These are phyloP conservation scores for Drosophila fulvimacula DNA, from an alignment of 2,888 invertebrate genomes.

Conservation along the genomic window DNA sequence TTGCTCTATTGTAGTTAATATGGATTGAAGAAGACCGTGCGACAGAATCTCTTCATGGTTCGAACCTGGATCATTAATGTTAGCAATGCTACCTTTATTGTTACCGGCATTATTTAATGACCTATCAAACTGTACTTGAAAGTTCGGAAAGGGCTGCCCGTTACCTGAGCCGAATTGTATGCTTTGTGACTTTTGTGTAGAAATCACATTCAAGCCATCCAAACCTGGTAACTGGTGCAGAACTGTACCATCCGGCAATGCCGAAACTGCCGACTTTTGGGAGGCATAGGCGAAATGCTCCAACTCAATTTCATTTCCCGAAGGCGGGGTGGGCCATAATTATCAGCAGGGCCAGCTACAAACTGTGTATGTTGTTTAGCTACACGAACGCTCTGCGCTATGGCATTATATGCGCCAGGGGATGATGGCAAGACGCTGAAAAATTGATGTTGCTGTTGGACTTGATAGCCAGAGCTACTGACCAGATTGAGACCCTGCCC, in stretches of 20 bases:
- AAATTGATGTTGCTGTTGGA: conserved; percentile 58
- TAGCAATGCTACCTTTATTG: neutral
- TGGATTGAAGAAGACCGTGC: conserved; percentile 91
- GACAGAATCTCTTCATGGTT: conserved; percentile 91
- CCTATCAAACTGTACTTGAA: conserved; percentile 91
- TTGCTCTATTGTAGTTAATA: conserved; percentile 92
- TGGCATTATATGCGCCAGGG: conserved; percentile 67
- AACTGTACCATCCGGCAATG: conserved; percentile 75
- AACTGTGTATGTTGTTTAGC: conserved; percentile 81
- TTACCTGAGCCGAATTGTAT: conserved; percentile 78
- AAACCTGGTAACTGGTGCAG: conserved; percentile 80
- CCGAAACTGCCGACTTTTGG: conserved; percentile 73
- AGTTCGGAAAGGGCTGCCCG: conserved; percentile 87
- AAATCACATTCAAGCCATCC: conserved; percentile 81
- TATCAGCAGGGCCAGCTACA: conserved; percentile 58
- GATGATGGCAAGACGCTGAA: conserved; percentile 55
- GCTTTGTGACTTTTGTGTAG: conserved; percentile 83
- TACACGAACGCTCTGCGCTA: conserved; percentile 79
- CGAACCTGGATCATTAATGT: conserved; percentile 83
- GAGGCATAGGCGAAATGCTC: conserved; percentile 82
- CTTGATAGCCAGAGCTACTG: conserved; percentile 69
- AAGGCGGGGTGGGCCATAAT: conserved; percentile 80
- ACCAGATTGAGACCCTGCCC: conserved; percentile 84
- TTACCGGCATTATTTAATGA: conserved; percentile 44
- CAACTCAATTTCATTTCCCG: conserved; percentile 76